These are phyloP conservation scores for Willowsia nigromaculata DNA, from an alignment of 2,888 invertebrate genomes.

Conservation along the genomic window DNA sequence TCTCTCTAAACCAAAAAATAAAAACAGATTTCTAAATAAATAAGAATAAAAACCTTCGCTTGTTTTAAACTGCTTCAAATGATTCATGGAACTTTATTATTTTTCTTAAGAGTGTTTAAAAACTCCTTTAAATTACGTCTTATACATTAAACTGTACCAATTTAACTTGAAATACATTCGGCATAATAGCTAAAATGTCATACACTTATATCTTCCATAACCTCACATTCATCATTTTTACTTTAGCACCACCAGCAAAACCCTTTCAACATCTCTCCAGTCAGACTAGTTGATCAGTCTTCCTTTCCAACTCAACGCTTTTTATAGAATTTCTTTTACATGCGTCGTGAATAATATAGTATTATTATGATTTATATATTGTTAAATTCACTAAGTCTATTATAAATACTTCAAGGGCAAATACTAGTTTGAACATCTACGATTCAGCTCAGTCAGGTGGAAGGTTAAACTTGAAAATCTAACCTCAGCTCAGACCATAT, in stretches of 20 bases:
- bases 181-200: too few relatives aligned
- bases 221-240: too few relatives aligned
- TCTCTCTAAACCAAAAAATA: neutral
- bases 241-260: neutral
- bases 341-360: too few relatives aligned
- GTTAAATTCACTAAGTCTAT: neutral
- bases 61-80: neutral
- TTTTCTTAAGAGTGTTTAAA: neutral
- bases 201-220: too few relatives aligned
- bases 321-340: neutral
- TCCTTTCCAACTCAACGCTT: neutral
- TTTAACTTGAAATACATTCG: too few relatives aligned
- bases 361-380: too few relatives aligned
- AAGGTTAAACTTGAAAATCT: neutral
- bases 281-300: neutral
- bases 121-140: neutral
- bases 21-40: neutral
- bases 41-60: neutral
- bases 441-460: constrained; percentile 3
- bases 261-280: neutral
- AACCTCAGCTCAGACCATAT: neutral
- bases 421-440: neutral
- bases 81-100: neutral
- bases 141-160: too few relatives aligned
- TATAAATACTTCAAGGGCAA: neutral